Evolutionary conservation across 1,140 invertebrate genomes (phyloP), one percentile per base, ranked within the genome.

Genomic region (Drosophila lowei): DNA sequence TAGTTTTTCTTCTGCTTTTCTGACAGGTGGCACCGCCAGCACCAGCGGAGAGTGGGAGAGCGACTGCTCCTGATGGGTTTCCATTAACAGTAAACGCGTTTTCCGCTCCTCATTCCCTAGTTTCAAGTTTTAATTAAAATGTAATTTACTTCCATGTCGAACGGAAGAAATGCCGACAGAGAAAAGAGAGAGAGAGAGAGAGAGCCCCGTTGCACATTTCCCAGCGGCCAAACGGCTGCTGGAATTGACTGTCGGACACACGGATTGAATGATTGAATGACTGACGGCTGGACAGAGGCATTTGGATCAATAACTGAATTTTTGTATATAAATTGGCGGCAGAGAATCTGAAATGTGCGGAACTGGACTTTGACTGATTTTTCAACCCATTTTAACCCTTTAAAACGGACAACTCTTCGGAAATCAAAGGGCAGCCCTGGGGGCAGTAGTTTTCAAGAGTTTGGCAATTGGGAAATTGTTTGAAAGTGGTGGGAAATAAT

Each of bases 41-140:
- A 30, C 34, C 46, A 55, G 42, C 46, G 52, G 34, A 55, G 48
- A 30, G 49, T 38, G 38, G 42, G 23, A 46, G 61, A 62, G 52
- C 41, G 55, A 63, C 68, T 88, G 77, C 58, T 48, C 43, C 65
- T 81, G 83, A 86, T 79, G 58, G 66, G 11, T 53, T 81, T 58
- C 71, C 75, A 78, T 88, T 86, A 81, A 46, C 73, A 38, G 34
- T 38, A 38, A 11, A 11, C 34, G 34, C 34, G 11, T 38, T 38
- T 13, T 38, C 34, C 43, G 23, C 34, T 48, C 13, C 49, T 43
- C 46, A 42, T 53, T 43, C 41, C 49, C 50, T 41, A 38, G 49
- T 66, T 68, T 55, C 74, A 58, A 77, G 78, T 60, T 83, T 88
- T 88, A 88, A 88, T 88, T 83, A 83, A 88, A 88, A 83, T 83